phyloP scores from a whole-genome alignment of 2,113 vertebrate genomes.

The Dipodomys stephensi region DNA sequence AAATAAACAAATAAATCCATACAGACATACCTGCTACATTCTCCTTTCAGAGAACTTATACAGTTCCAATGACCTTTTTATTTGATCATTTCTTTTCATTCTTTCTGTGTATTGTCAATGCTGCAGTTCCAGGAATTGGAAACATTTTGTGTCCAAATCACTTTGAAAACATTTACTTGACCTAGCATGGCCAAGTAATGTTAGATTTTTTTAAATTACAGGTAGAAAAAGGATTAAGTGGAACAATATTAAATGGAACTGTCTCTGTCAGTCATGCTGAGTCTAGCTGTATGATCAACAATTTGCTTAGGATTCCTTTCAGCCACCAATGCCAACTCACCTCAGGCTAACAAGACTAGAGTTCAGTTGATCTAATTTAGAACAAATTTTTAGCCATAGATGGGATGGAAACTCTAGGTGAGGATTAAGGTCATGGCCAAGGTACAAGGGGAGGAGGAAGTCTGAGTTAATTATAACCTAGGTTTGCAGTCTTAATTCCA shows the following conservation, averaged over 20 bases:
- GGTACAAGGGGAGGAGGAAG: conserved; percentile 70
- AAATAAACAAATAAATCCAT: too few relatives aligned
- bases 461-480: conserved; percentile 74
- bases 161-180: conserved; percentile 53
- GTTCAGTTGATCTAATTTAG: conserved; percentile 34
- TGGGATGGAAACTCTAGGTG: conserved; percentile 20
- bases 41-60: too few relatives aligned
- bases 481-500: conserved; percentile 42
- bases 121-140: conserved; percentile 27
- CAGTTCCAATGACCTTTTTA: neutral
- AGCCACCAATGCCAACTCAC: conserved; percentile 25
- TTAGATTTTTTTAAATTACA: neutral
- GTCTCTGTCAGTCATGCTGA: conserved; percentile 41
- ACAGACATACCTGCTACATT: too few relatives aligned
- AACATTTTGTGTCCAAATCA: conserved; percentile 50
- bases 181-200: conserved; percentile 36
- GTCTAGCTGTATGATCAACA: conserved; percentile 51
- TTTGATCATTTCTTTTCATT: neutral
- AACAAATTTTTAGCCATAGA: conserved; percentile 23
- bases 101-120: conserved; percentile 32
- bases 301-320: conserved; percentile 61
- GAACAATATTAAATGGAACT: neutral
- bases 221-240: conserved; percentile 28
- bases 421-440: conserved; percentile 36
- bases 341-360: neutral